These are phyloP conservation scores for Cataglyphis livida DNA, from an alignment of 2,888 invertebrate species.

Conservation along the genomic window DNA sequence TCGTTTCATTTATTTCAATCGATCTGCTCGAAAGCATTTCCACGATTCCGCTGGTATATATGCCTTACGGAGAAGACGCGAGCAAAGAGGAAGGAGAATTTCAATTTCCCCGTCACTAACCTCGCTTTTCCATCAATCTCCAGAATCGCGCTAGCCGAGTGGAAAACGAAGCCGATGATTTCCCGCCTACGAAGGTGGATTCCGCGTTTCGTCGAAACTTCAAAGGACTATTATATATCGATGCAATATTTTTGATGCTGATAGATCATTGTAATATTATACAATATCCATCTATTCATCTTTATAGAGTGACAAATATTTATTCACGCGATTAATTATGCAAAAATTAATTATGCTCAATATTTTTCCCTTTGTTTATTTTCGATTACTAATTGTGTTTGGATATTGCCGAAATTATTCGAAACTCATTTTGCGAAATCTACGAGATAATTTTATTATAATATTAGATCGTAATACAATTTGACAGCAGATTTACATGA, in stretches of 20 bases:
- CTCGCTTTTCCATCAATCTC: constrained; percentile 75
- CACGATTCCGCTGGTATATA: constrained; percentile 57
- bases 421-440: background rate
- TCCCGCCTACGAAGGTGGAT: constrained; percentile 57
- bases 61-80: constrained; percentile 31
- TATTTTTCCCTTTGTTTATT: background rate
- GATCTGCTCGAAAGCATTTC: constrained; percentile 64
- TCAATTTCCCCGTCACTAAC: constrained; percentile 74
- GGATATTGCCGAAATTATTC: background rate
- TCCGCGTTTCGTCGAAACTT: constrained; percentile 55
- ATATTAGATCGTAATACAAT: background rate
- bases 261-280: background rate
- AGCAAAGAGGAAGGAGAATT: constrained; percentile 60
- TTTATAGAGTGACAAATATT: background rate
- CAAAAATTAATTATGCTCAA: background rate
- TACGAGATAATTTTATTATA: background rate
- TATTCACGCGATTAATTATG: background rate
- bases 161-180: constrained; percentile 76
- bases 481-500: constrained; percentile 6
- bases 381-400: background rate
- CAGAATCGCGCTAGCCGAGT: constrained; percentile 67
- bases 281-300: background rate
- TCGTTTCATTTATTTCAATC: constrained; percentile 61
- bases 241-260: background rate
- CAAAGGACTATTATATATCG: constrained; percentile 14